Conservation (phyloP, 2,113 vertebrate species). For the Microtus oregoni region DNA sequence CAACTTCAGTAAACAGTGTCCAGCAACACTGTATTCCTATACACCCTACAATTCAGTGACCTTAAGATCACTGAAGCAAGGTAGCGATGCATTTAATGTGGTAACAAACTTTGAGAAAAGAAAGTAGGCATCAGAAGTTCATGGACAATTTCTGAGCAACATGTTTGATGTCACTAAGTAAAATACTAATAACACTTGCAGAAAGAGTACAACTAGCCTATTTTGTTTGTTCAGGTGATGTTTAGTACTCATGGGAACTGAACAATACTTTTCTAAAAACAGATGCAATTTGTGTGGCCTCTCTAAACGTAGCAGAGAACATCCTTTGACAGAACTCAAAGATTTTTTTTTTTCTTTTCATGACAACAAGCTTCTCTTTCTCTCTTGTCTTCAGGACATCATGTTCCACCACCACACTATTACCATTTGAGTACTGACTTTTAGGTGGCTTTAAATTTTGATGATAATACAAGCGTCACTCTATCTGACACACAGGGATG, state of each 20-base stretch:
- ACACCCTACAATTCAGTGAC: background rate
- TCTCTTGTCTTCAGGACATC: background rate
- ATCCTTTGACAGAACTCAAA: background rate
- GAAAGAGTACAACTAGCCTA: background rate
- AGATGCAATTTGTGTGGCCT: background rate
- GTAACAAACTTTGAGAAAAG: background rate
- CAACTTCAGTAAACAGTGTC: background rate
- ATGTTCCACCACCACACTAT: accelerated
- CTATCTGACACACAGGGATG: background rate
- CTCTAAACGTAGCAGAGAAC: background rate
- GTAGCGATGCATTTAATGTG: background rate
- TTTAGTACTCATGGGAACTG: background rate
- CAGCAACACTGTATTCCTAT: background rate
- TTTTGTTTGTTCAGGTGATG: background rate
- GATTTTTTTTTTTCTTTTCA: background rate
- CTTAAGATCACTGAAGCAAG: background rate
- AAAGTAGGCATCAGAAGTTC: background rate
- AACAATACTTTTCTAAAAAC: background rate
- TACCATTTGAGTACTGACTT: background rate
- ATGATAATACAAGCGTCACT: background rate
- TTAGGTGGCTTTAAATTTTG: background rate
- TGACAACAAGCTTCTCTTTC: background rate
- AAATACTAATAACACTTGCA: background rate
- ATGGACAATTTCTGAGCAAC: background rate
- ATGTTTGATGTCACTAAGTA: background rate